Base-by-base conservation (phyloP, 64 coral and sea anemone genomes). In the Montipora efflorescens region DNA sequence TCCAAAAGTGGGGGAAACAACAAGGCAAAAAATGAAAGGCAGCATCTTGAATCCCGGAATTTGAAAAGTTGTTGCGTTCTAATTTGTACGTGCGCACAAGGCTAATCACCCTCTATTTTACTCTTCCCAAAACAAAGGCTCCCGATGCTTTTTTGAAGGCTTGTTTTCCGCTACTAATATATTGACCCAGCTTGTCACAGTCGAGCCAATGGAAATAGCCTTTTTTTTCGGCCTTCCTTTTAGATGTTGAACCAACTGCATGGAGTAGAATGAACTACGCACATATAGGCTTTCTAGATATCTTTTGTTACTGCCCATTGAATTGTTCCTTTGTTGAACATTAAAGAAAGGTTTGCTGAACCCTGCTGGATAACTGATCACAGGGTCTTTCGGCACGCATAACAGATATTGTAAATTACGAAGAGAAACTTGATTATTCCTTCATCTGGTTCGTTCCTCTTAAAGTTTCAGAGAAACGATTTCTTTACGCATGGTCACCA, bases 181-280 rank as follows among this genome's bases (percentile, higher is more conserved):
- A 86, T 86, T 86, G 62, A 16, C 3, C 15, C 82, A 86, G 47
- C 82, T 71, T 66, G 16, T 9, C 5, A 14, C 19, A n/a, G 19
- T n/a, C 47, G 9, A 47, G 7, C 66, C 82, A 73, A 51, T 51
- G 62, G 2, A 86, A 7, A 71, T 1, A 4, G 8, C 23, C n/a
- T 2, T 12, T 18, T 1, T 47, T 48, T 13, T 48, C 16, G 21
- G 3, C 47, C 19, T 50, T 70, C 49, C 64, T 45, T 51, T 7
- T 10, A 4, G 50, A 21, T 86, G 82, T 86, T 86, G 19, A 71
- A 50, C 16, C 46, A 86, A 8, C 82, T 86, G 62, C 62, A n/a
- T 8, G 18, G 18, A n/a, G 45, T 15, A 13, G 5, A 76, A 12
- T 55, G 51, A 55, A 47, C 19, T 36, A 36, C 36, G 36, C 36